Percentiles rank a stretch among this genome's conserved stretches.
phyloP scores from a whole-genome alignment of 2,113 vertebrate genomes.

The Caretta caretta region DNA sequence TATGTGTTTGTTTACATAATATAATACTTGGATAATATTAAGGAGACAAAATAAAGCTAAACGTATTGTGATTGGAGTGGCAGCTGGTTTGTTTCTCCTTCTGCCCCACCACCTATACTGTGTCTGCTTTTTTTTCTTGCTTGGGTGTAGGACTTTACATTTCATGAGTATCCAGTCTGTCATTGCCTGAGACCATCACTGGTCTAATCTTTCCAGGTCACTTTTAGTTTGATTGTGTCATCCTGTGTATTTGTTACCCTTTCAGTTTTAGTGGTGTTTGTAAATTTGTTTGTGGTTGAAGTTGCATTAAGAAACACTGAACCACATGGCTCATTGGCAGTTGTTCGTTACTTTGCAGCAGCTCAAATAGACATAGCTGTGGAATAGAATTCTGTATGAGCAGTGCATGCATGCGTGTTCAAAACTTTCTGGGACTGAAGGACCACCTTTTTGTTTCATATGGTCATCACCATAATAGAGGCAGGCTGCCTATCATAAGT shows the following conservation, averaged over 20 bases:
- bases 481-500: fast-evolving
- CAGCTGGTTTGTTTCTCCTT: neutral
- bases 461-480: neutral
- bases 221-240: neutral
- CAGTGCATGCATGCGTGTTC: no score
- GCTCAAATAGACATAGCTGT: neutral
- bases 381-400: neutral
- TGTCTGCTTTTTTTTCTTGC: neutral
- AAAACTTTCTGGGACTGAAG: neutral
- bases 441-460: neutral
- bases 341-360: neutral
- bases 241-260: neutral
- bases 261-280: neutral
- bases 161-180: constrained; percentile 15
- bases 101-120: neutral
- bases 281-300: neutral
- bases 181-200: neutral
- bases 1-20: constrained; percentile 12
- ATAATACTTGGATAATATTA: neutral
- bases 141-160: neutral
- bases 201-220: neutral
- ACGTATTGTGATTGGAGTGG: neutral
- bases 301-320: neutral
- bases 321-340: neutral
- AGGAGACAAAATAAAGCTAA: constrained; percentile 13